These are phyloP conservation scores for Argya squamiceps DNA, from an alignment of 2,797 vertebrate species.

Conservation along the genomic window DNA sequence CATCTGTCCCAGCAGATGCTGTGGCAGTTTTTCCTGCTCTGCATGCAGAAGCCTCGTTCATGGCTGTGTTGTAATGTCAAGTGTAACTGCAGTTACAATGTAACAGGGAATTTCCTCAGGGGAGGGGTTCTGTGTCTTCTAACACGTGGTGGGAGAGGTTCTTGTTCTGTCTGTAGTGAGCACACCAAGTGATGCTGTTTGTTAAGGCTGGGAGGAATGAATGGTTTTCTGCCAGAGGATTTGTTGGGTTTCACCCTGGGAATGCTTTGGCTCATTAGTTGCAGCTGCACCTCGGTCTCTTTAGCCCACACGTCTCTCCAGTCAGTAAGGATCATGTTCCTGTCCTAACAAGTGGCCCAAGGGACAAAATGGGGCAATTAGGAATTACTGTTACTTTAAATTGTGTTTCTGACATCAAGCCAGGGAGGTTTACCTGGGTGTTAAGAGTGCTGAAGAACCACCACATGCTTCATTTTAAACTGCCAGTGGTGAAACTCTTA, in stretches of 20 bases:
- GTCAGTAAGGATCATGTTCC: background rate
- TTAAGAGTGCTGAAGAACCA: background rate
- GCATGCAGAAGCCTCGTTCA: rapidly evolving
- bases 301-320: background rate
- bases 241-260: background rate
- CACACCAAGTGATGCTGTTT: background rate
- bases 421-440: background rate
- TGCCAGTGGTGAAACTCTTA: background rate
- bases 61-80: background rate
- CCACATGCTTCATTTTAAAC: background rate
- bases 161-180: background rate
- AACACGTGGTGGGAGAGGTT: background rate
- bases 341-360: background rate
- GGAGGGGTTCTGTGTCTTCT: background rate
- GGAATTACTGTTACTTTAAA: background rate
- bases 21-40: background rate
- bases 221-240: background rate
- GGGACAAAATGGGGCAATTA: background rate
- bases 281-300: background rate
- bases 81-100: background rate
- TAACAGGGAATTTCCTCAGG: background rate
- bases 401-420: background rate
- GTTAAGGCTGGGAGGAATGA: background rate
- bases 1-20: rapidly evolving
- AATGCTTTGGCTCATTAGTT: background rate